Evolutionary conservation across 2,888 invertebrate genomes (phyloP), one percentile per base, ranked within the genome.

Genomic region (Parapristionchus giblindavisi): DNA sequence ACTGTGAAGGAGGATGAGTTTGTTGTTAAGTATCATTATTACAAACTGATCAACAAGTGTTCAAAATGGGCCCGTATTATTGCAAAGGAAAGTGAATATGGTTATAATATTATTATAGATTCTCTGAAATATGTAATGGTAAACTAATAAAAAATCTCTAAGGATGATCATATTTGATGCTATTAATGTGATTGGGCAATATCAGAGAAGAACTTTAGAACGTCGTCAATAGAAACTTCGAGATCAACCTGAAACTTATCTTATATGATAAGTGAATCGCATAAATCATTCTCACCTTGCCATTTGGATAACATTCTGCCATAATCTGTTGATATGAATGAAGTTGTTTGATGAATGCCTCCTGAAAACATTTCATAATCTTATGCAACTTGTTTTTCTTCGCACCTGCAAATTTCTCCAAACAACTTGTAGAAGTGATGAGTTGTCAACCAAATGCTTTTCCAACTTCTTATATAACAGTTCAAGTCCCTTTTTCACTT

Each of bases 311-410:
- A 75, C 87, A 87, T 27, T 76, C 78, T 38, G 78, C 79, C 71
- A 87, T 85, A 83, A 96, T 92, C 84, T 94, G 93, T 90, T 96
- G 95, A 84, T 97, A 92, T 85, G 93, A 92, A 89, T 94, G 94
- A 90, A 97, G 95, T 89, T 98, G 98, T 84, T 93, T 93, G 85
- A 99, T 94, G 90, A 99, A 98, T 91, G 98, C 97, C 89, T 97
- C 95, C 91, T 85, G 71, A 73, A 82, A 43, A 3, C 0, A 60
- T 34, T 3, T 40, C 21, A 65, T 43, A 43, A 27, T 43, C 11
- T 32, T 14, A 8, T 29, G 4, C 34, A 60, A 60, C 6, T 14
- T 8, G n/a, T 32, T 63, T 34, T 36, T 21, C 40, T 17, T 21
- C 72, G 43, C 75, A 82, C 84, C 83, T 98, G 97, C 97, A 99